phyloP scores from a whole-genome alignment of 2,888 invertebrate species.

The Cantharis rustica region DNA sequence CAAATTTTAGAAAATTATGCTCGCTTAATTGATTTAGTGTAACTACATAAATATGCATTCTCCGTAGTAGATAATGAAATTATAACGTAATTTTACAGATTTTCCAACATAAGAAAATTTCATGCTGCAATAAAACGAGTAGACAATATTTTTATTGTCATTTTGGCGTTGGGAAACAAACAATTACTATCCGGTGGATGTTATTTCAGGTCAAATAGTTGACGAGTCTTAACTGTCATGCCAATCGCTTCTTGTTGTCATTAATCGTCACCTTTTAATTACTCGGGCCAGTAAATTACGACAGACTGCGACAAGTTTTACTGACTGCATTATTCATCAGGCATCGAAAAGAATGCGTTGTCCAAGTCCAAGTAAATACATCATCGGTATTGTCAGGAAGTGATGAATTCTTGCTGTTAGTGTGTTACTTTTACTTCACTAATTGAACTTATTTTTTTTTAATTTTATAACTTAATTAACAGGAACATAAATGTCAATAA shows the following conservation, averaged over 20 bases:
- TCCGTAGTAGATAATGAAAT: background rate
- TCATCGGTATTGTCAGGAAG: constrained; percentile 29
- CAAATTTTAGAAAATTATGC: background rate
- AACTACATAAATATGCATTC: background rate
- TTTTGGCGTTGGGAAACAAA: background rate
- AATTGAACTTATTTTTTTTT: background rate
- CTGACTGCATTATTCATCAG: constrained; percentile 41
- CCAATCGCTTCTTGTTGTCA: constrained; percentile 57
- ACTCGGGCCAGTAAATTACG: constrained; percentile 45
- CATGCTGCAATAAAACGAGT: background rate
- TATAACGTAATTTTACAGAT: background rate
- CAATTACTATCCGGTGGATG: constrained; percentile 24
- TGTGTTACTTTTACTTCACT: background rate
- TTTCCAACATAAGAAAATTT: background rate
- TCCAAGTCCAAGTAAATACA: constrained; percentile 28
- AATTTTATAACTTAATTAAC: background rate
- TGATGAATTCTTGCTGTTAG: constrained; percentile 21
- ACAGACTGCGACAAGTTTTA: constrained; percentile 36
- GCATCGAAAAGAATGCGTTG: constrained; percentile 26
- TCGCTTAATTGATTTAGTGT: background rate
- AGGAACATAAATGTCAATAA: background rate
- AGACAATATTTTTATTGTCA: background rate
- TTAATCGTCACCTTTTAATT: constrained; percentile 60
- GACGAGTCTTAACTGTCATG: constrained; percentile 40
- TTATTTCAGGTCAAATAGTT: constrained; percentile 31